Percentiles rank a stretch among this genome's conserved stretches.
phyloP scores from a whole-genome alignment of 2,113 vertebrate genomes.

The Carlito syrichta region DNA sequence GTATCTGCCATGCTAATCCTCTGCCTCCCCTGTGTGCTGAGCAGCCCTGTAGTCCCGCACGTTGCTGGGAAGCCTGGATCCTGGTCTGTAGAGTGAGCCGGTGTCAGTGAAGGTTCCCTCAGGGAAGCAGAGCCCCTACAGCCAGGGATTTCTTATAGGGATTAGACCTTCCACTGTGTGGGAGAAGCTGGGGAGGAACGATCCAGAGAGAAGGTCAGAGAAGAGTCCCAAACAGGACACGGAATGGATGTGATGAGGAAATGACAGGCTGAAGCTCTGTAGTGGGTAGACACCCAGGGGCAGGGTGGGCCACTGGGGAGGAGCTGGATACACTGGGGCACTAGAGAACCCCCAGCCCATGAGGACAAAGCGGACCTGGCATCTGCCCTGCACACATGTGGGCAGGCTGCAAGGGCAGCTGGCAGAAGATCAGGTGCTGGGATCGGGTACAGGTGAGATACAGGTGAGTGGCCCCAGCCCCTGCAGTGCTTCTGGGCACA shows the following conservation, averaged over 20 bases:
- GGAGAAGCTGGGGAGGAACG: not conserved
- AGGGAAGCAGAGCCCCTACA: not conserved
- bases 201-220: not conserved
- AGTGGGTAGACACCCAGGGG: not conserved
- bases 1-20: too few relatives aligned
- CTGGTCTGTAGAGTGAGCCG: not conserved
- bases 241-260: rapidly evolving
- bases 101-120: not conserved
- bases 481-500: not conserved
- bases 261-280: not conserved
- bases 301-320: not conserved
- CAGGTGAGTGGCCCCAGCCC: not conserved
- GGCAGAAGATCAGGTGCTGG: not conserved
- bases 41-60: too few relatives aligned
- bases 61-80: too few relatives aligned
- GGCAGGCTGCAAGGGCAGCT: not conserved
- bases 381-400: not conserved
- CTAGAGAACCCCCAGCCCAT: not conserved
- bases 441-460: not conserved
- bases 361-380: not conserved
- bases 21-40: too few relatives aligned
- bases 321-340: not conserved
- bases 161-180: rapidly evolving
- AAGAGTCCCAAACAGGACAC: not conserved
- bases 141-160: not conserved